Base-by-base conservation (phyloP, 2,113 vertebrate genomes). In the Fregata magnificens region DNA sequence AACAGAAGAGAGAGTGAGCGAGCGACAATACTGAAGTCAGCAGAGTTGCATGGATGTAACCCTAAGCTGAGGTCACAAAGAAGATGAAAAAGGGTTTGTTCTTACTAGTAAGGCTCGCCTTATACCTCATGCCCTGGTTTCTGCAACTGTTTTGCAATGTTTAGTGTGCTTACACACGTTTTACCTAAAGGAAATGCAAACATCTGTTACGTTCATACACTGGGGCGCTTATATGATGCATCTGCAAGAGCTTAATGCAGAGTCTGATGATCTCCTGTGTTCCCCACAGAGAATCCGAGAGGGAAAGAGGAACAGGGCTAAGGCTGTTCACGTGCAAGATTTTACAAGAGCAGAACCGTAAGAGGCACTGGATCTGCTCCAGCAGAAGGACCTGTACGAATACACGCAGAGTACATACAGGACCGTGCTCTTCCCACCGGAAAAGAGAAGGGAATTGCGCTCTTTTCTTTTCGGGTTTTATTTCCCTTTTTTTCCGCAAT, bases 1-100 rank as follows among this genome's bases (percentile, higher is more conserved):
- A 95, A 65, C 18, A n/a, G 29, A 13, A 36, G 12, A 62, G 40
- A 55, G 34, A 21, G 19, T 26, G 29, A 29, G 21, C 3, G 3
- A 13, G 22, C 13, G 70, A 34, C 3, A 47, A 24, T 62, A 62
- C 34, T 19, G 9, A 70, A 61, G 56, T 63, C 61, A 70, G 47
- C 47, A 76, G 76, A 78, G 58, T 62, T 86, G 42, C 89, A 71
- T 34, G 4, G 9, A 24, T 72, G 81, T 91, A 87, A 94, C 77
- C 70, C 63, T 53, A 72, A 84, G 4, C 34, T 62, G 70, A 93
- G 92, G 91, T 89, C 86, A 88, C 58, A 70, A 42, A 69, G 29
- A 67, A 44, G 45, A 42, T 9, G 42, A 49, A 24, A 59, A 71
- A 85, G 13, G 34, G 50, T 13, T 88, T 53, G 8, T 28, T 82